Evolutionary conservation across 2,113 vertebrate species (phyloP).

Genomic region (Ptilorrhoa leucosticta): DNA sequence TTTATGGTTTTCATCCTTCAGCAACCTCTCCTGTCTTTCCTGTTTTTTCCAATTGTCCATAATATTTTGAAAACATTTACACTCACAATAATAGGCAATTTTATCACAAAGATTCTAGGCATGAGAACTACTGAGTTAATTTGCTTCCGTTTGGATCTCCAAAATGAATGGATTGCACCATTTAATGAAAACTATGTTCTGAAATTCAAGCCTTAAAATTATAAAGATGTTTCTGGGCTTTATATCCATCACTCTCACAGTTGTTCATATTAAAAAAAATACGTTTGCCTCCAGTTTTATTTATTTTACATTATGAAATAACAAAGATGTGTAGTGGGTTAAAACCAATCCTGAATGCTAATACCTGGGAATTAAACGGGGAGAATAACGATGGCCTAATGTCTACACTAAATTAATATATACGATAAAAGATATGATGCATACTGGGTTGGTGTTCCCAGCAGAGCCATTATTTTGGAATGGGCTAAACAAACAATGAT

Average conservation of each 20-base stretch:
- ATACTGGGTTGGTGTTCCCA: background rate
- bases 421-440: conserved; percentile 42
- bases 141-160: conserved; percentile 46
- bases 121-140: conserved; percentile 51
- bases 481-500: conserved; percentile 36
- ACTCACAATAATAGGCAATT: conserved; percentile 43
- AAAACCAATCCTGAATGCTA: conserved; percentile 37
- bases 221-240: conserved; percentile 19
- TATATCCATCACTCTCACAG: conserved; percentile 8
- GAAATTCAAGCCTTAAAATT: conserved; percentile 44
- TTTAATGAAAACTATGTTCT: conserved; percentile 44
- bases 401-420: conserved; percentile 21
- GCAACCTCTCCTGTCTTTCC: background rate
- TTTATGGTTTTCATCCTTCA: background rate
- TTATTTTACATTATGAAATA: conserved; percentile 53
- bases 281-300: conserved; percentile 27
- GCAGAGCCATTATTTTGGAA: conserved; percentile 30
- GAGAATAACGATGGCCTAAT: background rate
- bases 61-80: conserved; percentile 53
- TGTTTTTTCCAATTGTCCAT: background rate
- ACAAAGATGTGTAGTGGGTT: background rate
- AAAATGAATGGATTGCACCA: conserved; percentile 22
- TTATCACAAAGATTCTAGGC: conserved; percentile 51
- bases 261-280: background rate
- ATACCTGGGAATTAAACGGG: conserved; percentile 29